Conservation (phyloP, 2,797 vertebrate genomes). For the Chloroceryle inda region DNA sequence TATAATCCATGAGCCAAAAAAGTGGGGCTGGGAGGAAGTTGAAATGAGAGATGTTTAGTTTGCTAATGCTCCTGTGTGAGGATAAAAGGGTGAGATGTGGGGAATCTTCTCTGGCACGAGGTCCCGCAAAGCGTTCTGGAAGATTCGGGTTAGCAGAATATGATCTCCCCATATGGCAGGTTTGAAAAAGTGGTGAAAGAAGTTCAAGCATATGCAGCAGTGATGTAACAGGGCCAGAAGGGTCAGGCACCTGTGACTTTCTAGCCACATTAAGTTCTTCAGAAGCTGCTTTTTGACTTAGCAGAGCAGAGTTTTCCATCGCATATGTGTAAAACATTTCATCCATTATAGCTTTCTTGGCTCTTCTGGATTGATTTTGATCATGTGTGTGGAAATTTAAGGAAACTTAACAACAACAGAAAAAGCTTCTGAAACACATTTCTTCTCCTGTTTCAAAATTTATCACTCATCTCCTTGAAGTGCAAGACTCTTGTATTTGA, state of each 20-base stretch:
- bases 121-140: conserved; percentile 77
- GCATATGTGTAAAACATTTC: conserved; percentile 85
- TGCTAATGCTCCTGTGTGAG: conserved; percentile 84
- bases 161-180: conserved; percentile 75
- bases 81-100: conserved; percentile 83
- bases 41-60: conserved; percentile 82
- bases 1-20: conserved; percentile 74
- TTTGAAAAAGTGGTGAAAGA: conserved; percentile 74
- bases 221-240: conserved; percentile 70
- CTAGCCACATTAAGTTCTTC: conserved; percentile 77
- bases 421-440: conserved; percentile 62
- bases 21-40: conserved; percentile 79
- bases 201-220: conserved; percentile 78
- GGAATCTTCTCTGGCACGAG: conserved; percentile 79
- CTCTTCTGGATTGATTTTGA: conserved; percentile 58
- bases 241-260: conserved; percentile 84
- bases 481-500: neutral
- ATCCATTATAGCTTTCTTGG: conserved; percentile 79
- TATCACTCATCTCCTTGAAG: conserved; percentile 17
- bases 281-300: conserved; percentile 86
- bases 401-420: conserved; percentile 74
- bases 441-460: conserved; percentile 55
- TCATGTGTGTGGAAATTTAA: conserved; percentile 50
- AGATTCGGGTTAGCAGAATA: conserved; percentile 81
- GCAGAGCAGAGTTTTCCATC: conserved; percentile 81